phyloP scores from a whole-genome alignment of 2,113 vertebrate species.

The Nyctibius bracteatus region DNA sequence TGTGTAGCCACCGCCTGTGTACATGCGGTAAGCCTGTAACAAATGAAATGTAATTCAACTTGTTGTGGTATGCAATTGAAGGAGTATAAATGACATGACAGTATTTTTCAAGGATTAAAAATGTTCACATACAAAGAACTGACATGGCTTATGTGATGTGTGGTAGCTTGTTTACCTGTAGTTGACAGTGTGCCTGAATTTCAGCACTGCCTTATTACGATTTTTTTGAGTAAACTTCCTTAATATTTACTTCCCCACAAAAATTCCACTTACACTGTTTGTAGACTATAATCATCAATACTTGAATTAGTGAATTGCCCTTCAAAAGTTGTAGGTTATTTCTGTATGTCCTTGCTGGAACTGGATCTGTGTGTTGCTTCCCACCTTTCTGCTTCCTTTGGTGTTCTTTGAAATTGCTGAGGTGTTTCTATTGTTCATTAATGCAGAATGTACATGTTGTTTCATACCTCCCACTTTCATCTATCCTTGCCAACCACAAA shows the following conservation, averaged over 20 bases:
- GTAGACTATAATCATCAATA: background rate
- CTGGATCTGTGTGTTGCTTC: background rate
- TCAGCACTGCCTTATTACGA: background rate
- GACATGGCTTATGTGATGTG: background rate
- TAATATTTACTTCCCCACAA: background rate
- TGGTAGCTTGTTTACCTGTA: background rate
- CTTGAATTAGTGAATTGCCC: background rate
- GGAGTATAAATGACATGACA: background rate
- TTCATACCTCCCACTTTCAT: background rate
- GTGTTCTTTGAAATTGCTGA: background rate
- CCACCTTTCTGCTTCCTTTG: background rate
- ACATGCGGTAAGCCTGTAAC: background rate
- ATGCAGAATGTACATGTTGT: background rate
- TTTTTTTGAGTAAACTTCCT: background rate
- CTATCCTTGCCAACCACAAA: background rate
- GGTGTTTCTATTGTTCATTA: background rate
- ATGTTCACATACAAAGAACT: background rate
- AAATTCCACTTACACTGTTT: background rate
- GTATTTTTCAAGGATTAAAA: background rate
- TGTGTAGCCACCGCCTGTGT: background rate
- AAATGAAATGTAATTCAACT: background rate
- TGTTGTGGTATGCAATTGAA: background rate
- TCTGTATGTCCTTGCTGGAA: background rate
- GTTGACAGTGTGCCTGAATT: background rate
- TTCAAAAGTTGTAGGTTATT: background rate